Percentiles rank a stretch among this genome's conserved stretches.
phyloP scores from a whole-genome alignment of 2,797 vertebrate species.

The Uromys caudimaculatus region DNA sequence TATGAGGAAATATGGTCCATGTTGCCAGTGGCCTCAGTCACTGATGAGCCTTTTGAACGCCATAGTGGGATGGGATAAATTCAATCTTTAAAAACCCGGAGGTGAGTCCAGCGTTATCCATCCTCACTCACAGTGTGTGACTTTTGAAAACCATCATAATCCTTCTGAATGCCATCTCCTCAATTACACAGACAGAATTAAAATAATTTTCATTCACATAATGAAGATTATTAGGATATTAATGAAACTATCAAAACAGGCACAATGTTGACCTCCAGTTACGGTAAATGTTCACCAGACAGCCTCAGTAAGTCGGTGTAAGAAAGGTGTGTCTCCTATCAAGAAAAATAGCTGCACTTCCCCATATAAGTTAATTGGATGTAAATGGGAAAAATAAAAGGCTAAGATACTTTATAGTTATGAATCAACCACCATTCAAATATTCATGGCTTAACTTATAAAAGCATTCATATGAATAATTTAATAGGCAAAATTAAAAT shows the following conservation, averaged over 20 bases:
- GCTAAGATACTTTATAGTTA: conserved; percentile 71
- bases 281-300: neutral
- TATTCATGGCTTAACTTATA: conserved; percentile 78
- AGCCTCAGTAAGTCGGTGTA: neutral
- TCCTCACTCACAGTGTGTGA: neutral
- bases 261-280: neutral
- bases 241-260: neutral
- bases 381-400: conserved; percentile 61
- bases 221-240: neutral
- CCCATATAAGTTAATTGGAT: conserved; percentile 27
- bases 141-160: neutral
- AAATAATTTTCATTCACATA: neutral
- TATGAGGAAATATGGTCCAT: rapidly evolving
- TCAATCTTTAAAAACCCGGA: no score
- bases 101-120: neutral
- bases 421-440: conserved; percentile 71
- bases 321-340: neutral
- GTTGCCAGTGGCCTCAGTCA: neutral
- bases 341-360: conserved; percentile 10
- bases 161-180: neutral
- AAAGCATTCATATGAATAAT: conserved; percentile 85
- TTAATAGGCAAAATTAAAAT: conserved; percentile 84
- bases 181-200: neutral
- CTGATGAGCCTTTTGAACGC: rapidly evolving
- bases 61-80: rapidly evolving